Evolutionary conservation across 2,888 invertebrate genomes (phyloP).

Genomic region (Dusona sp.): DNA sequence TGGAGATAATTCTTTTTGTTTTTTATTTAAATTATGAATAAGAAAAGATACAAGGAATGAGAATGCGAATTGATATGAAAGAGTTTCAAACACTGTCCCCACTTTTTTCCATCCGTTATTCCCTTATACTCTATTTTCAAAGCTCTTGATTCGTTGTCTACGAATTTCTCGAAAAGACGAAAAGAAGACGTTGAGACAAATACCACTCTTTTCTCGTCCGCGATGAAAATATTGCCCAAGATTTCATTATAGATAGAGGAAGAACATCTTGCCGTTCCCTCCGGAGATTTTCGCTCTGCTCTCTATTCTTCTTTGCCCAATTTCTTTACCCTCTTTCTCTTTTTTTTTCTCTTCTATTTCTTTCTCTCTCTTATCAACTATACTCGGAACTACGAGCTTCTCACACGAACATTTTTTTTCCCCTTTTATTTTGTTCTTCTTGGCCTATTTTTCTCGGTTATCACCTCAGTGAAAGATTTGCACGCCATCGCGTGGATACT

Average conservation of each 20-base stretch:
- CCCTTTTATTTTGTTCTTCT: constrained; percentile 12
- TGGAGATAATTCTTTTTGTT: neutral
- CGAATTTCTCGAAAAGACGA: constrained; percentile 12
- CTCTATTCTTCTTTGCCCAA: constrained; percentile 9
- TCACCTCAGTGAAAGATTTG: constrained; percentile 4
- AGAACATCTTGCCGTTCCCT: constrained; percentile 65
- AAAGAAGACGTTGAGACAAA: constrained; percentile 47
- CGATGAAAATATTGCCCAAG: constrained; percentile 78
- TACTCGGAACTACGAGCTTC: constrained; percentile 7
- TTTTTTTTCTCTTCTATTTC: neutral
- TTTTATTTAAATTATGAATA: neutral
- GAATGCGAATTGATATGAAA: neutral
- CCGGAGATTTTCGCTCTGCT: constrained; percentile 42
- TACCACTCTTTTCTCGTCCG: constrained; percentile 61
- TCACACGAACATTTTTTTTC: constrained; percentile 13
- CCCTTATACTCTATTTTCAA: constrained; percentile 12
- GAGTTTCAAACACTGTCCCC: neutral
- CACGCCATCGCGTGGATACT: neutral
- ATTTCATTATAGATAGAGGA: constrained; percentile 79
- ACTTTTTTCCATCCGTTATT: neutral
- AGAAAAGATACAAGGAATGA: neutral
- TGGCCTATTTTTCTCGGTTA: constrained; percentile 46
- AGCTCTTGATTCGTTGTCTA: constrained; percentile 34
- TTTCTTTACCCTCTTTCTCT: constrained; percentile 6
- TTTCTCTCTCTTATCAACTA: constrained; percentile 5